Conservation (phyloP, 1,140 invertebrate species). For the Aphis craccivora region DNA sequence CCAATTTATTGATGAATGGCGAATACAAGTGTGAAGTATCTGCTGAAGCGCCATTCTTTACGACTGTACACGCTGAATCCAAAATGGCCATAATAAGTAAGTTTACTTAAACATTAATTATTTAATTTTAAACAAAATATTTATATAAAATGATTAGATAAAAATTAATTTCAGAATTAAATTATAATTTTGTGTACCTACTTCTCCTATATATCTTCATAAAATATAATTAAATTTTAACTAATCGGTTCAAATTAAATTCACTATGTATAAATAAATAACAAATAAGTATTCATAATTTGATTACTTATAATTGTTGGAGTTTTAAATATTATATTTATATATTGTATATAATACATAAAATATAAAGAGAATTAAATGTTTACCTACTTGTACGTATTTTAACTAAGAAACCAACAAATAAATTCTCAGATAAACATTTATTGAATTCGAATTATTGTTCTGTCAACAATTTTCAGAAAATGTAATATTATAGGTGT, state of each 20-base stretch:
- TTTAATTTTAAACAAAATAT: not conserved
- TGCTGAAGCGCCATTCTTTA: slow-evolving; percentile 73
- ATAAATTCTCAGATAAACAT: not conserved
- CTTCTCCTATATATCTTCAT: not conserved
- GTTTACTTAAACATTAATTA: slow-evolving; percentile 62
- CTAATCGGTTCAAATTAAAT: not conserved
- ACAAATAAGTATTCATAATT: not conserved
- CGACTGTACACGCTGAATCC: slow-evolving; percentile 77
- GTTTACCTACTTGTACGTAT: not conserved
- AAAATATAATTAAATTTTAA: not conserved
- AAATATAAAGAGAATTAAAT: not conserved
- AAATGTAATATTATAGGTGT: not conserved
- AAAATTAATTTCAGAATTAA: not conserved
- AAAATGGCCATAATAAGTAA: slow-evolving; percentile 81
- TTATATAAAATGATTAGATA: not conserved
- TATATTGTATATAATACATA: not conserved
- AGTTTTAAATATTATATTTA: not conserved
- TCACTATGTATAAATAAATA: not conserved
- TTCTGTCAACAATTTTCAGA: not conserved
- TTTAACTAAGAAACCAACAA: not conserved
- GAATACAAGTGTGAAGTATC: slow-evolving; percentile 68
- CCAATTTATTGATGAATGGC: slow-evolving; percentile 65
- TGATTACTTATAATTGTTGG: not conserved
- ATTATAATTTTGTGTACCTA: too few relatives aligned
- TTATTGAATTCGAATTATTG: not conserved